Evolutionary conservation across 2,888 invertebrate species (phyloP), one percentile per base, ranked within the genome.

Genomic region (Leptopilina myrica): DNA sequence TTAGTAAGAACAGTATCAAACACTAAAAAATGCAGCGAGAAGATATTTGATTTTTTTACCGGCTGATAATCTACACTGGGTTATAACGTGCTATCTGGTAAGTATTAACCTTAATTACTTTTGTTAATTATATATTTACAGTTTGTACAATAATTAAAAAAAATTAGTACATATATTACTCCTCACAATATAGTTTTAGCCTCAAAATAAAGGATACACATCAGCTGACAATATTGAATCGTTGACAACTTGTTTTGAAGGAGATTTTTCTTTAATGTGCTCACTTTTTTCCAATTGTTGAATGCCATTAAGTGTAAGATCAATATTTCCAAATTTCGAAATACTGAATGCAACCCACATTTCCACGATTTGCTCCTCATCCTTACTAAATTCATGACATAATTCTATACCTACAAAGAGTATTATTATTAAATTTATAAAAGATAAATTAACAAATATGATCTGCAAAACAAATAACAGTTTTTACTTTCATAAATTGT

Each of bases 281-380:
- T 85, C 84, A 5, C 59, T 40, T 49, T 80, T 79, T 78, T 90
- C 87, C 83, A 90, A 81, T 65, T 89, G 81, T 11, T 79, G 79
- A 43, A 91, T 86, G 56, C 79, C 79, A 33, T 86, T 76, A 15
- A 90, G 0, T 12, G 88, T 86, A 0, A 87, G 89, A 76, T 86
- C 79, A 59, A 86, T 84, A 62, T 84, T 84, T 11, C 86, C 84
- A 49, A 85, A 78, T 14, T 75, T 81, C 3, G 79, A 77, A 53
- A 88, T 80, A 64, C 87, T 86, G 79, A 87, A 91, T 14, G 87
- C 89, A 15, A 91, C 75, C 91, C 91, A 91, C 76, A 85, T 85
- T 77, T 91, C 89, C 1, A 88, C 86, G 67, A 91, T 85, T 46
- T 84, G 79, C 73, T 90, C 90, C 80, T 87, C 88, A 73, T 87